A percentile compares a stretch with the other conserved stretches of the same genome.
Conservation (phyloP, 2,113 vertebrate species). For the Apistogramma diplotaenia region DNA sequence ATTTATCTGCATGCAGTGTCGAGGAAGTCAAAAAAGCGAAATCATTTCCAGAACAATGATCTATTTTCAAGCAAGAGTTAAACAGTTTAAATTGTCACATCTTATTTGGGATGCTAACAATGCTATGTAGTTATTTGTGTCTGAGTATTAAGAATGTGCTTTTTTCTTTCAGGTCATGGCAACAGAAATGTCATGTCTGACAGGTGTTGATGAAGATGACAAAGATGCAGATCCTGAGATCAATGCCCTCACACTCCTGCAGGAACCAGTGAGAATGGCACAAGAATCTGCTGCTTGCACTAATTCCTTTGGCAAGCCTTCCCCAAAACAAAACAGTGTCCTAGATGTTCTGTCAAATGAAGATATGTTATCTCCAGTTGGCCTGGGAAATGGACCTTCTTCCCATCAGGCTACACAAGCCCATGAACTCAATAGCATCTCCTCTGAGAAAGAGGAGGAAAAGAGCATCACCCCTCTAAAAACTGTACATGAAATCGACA, state of each 20-base stretch:
- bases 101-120: background rate
- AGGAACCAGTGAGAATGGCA: conserved; percentile 81
- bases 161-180: conserved; percentile 73
- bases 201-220: conserved; percentile 88
- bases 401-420: conserved; percentile 83
- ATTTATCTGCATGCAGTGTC: background rate
- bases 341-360: conserved; percentile 85
- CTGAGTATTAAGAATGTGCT: conserved; percentile 24
- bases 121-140: background rate
- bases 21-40: background rate
- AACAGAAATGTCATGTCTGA: conserved; percentile 86
- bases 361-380: conserved; percentile 83
- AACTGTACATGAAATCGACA: conserved; percentile 82
- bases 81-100: background rate
- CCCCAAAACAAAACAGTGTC: conserved; percentile 75
- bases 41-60: background rate
- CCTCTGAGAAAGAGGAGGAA: conserved; percentile 83
- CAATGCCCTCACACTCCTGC: conserved; percentile 80
- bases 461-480: conserved; percentile 89
- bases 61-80: background rate
- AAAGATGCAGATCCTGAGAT: conserved; percentile 81
- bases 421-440: conserved; percentile 81
- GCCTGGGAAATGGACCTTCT: conserved; percentile 90
- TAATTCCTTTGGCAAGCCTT: conserved; percentile 57
- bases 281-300: conserved; percentile 60